Percentiles rank a stretch among this genome's conserved stretches.
These are phyloP conservation scores for Lacanobia oleracea DNA, from an alignment of 2,888 invertebrate genomes.

Conservation along the genomic window DNA sequence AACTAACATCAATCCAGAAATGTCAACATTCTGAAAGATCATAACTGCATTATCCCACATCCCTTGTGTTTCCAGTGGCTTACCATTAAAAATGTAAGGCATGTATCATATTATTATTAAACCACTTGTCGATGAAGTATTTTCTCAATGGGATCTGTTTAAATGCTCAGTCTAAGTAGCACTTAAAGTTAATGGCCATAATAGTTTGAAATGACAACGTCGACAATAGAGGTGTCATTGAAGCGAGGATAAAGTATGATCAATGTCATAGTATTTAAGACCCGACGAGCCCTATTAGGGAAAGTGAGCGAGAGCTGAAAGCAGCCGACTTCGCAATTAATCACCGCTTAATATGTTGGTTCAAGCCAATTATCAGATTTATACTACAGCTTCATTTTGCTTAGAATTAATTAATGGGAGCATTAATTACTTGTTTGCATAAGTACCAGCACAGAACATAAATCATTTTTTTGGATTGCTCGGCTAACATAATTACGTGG, in stretches of 20 bases:
- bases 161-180: conserved; percentile 3
- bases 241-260: conserved; percentile 43
- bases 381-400: conserved; percentile 46
- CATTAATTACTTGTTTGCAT: conserved; percentile 51
- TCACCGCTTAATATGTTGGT: conserved; percentile 54
- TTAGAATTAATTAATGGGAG: conserved; percentile 46
- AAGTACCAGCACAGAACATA: conserved; percentile 18
- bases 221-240: conserved; percentile 51
- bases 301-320: conserved; percentile 50
- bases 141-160: conserved; percentile 1
- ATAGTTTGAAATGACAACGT: conserved; percentile 37
- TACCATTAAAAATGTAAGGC: background rate
- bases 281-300: conserved; percentile 40
- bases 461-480: conserved; percentile 27
- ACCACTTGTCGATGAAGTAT: background rate
- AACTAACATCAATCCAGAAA: background rate
- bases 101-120: background rate
- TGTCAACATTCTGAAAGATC: background rate
- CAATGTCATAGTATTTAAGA: conserved; percentile 44
- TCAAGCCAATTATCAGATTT: conserved; percentile 51
- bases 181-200: conserved; percentile 4
- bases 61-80: too few species aligned
- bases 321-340: conserved; percentile 56
- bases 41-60: background rate
- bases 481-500: conserved; percentile 23